Percentiles rank a stretch among this genome's conserved stretches.
phyloP scores from a whole-genome alignment of 2,888 invertebrate species.

The Acholoe squamosa region DNA sequence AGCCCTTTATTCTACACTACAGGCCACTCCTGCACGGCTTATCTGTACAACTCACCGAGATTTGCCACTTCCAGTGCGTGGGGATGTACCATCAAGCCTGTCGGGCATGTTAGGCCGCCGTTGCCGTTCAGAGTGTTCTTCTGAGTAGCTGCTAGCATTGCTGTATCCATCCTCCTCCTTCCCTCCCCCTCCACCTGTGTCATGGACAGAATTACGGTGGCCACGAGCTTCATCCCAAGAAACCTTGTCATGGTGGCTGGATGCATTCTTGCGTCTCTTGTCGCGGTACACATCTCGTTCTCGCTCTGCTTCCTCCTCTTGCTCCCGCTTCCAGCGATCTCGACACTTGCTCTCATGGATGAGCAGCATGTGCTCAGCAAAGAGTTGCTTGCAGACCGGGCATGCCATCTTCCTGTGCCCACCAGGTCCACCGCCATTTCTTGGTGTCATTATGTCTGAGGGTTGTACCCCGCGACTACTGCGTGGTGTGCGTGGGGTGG shows the following conservation, averaged over 20 bases:
- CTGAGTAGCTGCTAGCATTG: slow-evolving; percentile 2
- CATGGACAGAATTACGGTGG: slow-evolving; percentile 7
- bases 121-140: not conserved
- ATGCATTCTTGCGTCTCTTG: not conserved
- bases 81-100: not conserved
- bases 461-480: not conserved
- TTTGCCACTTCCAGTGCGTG: not conserved
- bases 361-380: slow-evolving; percentile 56
- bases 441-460: not conserved
- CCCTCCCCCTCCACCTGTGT: not conserved
- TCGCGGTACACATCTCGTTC: slow-evolving; percentile 34
- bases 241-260: not conserved
- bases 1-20: no score
- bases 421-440: slow-evolving; percentile 5
- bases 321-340: slow-evolving; percentile 49
- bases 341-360: slow-evolving; percentile 51
- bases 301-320: slow-evolving; percentile 48
- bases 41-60: slow-evolving; percentile 3
- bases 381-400: slow-evolving; percentile 45
- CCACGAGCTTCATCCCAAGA: slow-evolving; percentile 20
- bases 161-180: not conserved
- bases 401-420: slow-evolving; percentile 45
- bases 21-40: no score
- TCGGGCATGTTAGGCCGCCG: not conserved
- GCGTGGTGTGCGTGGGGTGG: not conserved